phyloP scores from a whole-genome alignment of 2,797 vertebrate species.

The Chrosomus eos region DNA sequence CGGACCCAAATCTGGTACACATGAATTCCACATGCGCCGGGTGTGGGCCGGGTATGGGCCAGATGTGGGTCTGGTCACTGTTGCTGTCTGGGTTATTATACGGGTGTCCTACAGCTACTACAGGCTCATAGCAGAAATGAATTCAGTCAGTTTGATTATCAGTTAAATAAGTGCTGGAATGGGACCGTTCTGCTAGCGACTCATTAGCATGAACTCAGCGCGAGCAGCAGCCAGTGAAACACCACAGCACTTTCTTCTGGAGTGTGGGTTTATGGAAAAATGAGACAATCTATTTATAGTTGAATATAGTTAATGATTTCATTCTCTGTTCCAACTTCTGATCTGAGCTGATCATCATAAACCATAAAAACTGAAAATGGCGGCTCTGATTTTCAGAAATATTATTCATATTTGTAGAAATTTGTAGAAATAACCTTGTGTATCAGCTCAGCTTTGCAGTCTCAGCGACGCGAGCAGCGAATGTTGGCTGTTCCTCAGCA shows the following conservation, averaged over 20 bases:
- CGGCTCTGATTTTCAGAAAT: not conserved
- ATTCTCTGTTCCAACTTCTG: not conserved
- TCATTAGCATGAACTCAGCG: conserved; percentile 17
- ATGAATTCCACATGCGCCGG: no score
- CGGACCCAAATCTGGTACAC: no score
- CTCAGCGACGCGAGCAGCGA: not conserved
- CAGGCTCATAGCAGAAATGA: conserved; percentile 14
- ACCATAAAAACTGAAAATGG: not conserved
- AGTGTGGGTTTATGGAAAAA: not conserved
- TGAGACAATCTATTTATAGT: not conserved
- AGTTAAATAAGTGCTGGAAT: conserved; percentile 59
- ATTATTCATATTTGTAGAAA: not conserved
- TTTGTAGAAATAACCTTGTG: not conserved
- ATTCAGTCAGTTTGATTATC: conserved; percentile 5
- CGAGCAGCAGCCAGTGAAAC: not conserved
- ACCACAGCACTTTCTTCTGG: not conserved
- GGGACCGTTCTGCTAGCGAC: conserved; percentile 39
- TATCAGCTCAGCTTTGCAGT: not conserved
- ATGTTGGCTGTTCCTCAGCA: not conserved
- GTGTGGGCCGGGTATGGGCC: no score
- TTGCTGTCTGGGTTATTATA: no score
- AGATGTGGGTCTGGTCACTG: no score
- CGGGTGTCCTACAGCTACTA: not conserved
- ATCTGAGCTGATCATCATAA: not conserved
- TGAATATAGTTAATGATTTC: not conserved